These are phyloP conservation scores for Erynnis tages DNA, from an alignment of 2,888 invertebrate species.

Conservation along the genomic window DNA sequence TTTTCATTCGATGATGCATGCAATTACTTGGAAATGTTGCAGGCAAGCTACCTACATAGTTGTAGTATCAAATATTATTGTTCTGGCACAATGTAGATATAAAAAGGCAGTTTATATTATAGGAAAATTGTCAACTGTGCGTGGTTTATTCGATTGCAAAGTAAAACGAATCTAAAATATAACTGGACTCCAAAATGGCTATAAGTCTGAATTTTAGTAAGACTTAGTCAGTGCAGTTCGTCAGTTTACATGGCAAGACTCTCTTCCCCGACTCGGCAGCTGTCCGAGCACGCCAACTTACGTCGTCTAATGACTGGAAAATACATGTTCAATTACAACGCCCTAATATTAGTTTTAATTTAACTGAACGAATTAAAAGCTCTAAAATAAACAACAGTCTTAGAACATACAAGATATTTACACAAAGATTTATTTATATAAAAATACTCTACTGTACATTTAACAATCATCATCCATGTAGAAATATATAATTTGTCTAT, in stretches of 20 bases:
- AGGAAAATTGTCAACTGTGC: conserved; percentile 15
- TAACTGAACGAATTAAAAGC: conserved; percentile 76
- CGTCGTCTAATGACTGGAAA: conserved; percentile 71
- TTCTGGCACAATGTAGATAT: conserved; percentile 11
- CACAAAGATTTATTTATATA: conserved; percentile 69
- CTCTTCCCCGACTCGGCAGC: neutral
- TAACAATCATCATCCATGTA: conserved; percentile 73
- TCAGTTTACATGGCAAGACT: conserved; percentile 29
- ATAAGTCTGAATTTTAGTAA: neutral
- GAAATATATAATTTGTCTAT: conserved; percentile 76
- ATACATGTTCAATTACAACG: conserved; percentile 67
- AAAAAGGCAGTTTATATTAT: neutral
- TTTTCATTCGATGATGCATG: no score
- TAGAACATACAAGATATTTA: conserved; percentile 78
- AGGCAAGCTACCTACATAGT: neutral
- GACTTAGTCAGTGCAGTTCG: neutral
- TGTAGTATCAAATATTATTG: conserved; percentile 16
- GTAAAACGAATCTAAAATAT: no score
- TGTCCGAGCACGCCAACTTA: neutral
- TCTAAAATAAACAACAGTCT: conserved; percentile 80
- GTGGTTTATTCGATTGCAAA: conserved; percentile 8
- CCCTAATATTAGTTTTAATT: conserved; percentile 56
- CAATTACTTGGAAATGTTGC: neutral
- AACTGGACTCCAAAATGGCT: neutral
- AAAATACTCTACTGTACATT: conserved; percentile 79